Conservation (phyloP, 2,888 invertebrate genomes). For the Pyralis farinalis region DNA sequence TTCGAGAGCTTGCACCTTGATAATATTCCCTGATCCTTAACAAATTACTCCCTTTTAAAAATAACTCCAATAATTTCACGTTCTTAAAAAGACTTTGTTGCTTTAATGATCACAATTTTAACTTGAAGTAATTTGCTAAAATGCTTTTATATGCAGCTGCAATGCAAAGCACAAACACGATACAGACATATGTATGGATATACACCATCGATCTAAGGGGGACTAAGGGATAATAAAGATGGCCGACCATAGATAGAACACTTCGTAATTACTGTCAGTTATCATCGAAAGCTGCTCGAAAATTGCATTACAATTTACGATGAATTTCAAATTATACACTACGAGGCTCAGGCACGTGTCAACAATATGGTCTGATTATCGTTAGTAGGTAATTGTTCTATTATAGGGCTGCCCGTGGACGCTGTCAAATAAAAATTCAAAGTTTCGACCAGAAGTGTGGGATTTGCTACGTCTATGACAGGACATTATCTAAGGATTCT, state of each 20-base stretch:
- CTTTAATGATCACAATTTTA: conserved; percentile 4
- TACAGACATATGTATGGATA: neutral
- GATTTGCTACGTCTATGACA: too few species aligned
- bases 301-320: conserved; percentile 30
- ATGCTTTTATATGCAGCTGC: conserved; percentile 18
- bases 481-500: too few species aligned
- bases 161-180: conserved; percentile 1
- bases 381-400: too few species aligned
- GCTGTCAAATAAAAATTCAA: too few species aligned
- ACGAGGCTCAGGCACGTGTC: neutral
- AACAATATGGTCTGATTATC: too few species aligned
- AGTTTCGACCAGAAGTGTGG: too few species aligned
- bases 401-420: too few species aligned
- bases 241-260: conserved; percentile 39
- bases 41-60: neutral
- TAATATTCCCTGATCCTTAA: neutral
- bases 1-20: too few species aligned
- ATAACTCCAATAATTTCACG: neutral
- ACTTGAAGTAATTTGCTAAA: neutral
- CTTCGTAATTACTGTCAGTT: conserved; percentile 48
- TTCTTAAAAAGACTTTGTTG: conserved; percentile 22
- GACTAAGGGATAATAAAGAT: conserved; percentile 33
- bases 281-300: conserved; percentile 40
- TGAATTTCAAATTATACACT: neutral
- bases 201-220: conserved; percentile 1